These are phyloP conservation scores for Cactoblastis cactorum DNA, from an alignment of 2,888 invertebrate species.

Conservation along the genomic window DNA sequence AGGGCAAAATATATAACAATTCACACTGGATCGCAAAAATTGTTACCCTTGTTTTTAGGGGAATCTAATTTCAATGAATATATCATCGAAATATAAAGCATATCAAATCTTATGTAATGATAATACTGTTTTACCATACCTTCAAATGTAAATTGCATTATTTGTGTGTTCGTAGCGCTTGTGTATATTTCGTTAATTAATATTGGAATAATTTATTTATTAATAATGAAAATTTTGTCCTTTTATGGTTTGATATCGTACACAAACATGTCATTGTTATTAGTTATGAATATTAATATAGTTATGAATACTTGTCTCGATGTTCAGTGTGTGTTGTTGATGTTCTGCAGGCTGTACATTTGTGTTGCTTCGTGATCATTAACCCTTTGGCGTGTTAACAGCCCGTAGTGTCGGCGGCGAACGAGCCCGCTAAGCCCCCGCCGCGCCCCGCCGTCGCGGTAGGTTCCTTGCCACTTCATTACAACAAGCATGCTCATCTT, in stretches of 20 bases:
- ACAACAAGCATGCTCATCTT: constrained; percentile 48
- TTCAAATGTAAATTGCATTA: too few relatives aligned
- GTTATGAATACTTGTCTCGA: background rate
- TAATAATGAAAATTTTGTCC: too few relatives aligned
- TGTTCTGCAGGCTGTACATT: constrained; percentile 23
- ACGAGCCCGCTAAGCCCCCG: constrained; percentile 78
- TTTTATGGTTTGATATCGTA: too few relatives aligned
- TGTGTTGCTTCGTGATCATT: constrained; percentile 70
- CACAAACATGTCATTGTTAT: background rate
- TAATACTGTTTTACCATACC: too few relatives aligned
- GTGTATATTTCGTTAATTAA: too few relatives aligned
- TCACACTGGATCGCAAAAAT: background rate
- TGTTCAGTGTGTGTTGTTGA: background rate
- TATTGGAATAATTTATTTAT: too few relatives aligned
- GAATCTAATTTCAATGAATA: background rate
- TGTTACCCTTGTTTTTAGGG: too few relatives aligned
- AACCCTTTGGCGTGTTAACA: constrained; percentile 78
- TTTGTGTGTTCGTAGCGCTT: too few relatives aligned
- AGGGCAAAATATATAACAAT: constrained; percentile 5
- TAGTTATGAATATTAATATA: too few relatives aligned
- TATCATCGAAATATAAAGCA: too few relatives aligned
- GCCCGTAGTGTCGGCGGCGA: constrained; percentile 79
- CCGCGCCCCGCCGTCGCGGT: constrained; percentile 82
- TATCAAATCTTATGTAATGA: too few relatives aligned
- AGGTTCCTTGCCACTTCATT: constrained; percentile 73